phyloP scores from a whole-genome alignment of 1,140 invertebrate species.

The Helicoverpa zea region DNA sequence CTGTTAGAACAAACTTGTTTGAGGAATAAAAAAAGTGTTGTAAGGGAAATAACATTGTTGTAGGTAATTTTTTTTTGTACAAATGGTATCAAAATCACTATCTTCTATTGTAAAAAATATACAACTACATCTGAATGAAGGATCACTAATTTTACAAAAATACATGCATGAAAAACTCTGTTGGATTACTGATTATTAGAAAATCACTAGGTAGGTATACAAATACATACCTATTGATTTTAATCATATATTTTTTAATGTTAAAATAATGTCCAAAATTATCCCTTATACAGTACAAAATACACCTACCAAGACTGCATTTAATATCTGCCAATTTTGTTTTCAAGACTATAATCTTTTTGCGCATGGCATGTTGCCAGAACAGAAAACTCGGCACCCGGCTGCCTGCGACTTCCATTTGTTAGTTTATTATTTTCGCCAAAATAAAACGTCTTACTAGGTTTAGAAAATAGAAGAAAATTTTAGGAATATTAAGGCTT shows the following conservation, averaged over 20 bases:
- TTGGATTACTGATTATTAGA: no score
- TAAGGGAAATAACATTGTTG: no score
- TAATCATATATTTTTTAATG: no score
- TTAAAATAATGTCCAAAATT: no score
- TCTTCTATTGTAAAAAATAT: no score
- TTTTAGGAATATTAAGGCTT: not conserved
- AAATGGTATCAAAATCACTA: no score
- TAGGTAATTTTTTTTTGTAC: no score
- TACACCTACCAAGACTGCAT: not conserved
- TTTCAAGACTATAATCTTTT: not conserved
- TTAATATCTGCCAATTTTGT: not conserved
- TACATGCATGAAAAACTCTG: not conserved
- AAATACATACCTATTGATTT: no score
- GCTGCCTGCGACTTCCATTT: not conserved
- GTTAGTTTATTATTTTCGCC: not conserved
- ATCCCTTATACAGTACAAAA: not conserved
- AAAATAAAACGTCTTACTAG: not conserved
- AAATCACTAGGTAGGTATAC: not conserved
- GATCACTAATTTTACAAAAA: no score
- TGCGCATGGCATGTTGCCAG: not conserved
- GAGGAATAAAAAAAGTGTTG: no score
- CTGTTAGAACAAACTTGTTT: not conserved
- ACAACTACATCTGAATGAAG: no score
- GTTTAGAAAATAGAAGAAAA: not conserved
- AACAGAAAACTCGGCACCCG: not conserved